A percentile compares a stretch with the other conserved stretches of the same genome.
These are phyloP conservation scores for Pygoscelis antarcticus DNA, from an alignment of 2,113 vertebrate genomes.

Conservation along the genomic window DNA sequence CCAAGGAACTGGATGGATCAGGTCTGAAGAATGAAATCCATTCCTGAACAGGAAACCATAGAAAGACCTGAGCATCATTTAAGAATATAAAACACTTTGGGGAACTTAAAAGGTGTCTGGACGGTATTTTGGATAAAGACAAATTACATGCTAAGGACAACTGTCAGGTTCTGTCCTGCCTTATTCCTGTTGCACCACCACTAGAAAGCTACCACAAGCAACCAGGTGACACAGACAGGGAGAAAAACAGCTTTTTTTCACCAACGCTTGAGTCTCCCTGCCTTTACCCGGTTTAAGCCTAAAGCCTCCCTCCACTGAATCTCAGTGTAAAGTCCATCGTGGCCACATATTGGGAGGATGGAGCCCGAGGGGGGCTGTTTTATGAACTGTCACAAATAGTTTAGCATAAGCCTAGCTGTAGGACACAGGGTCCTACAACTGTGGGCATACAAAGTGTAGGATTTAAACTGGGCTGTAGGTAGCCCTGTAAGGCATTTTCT, in stretches of 20 bases:
- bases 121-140: background rate
- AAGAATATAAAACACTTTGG: background rate
- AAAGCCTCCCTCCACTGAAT: background rate
- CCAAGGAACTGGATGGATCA: background rate
- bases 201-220: background rate
- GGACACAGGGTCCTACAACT: background rate
- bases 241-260: background rate
- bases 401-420: background rate
- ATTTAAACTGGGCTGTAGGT: background rate
- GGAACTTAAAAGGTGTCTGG: background rate
- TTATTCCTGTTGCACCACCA: background rate
- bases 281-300: background rate
- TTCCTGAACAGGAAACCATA: background rate
- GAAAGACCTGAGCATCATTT: background rate
- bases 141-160: background rate
- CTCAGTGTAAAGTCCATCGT: background rate
- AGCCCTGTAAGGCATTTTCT: background rate
- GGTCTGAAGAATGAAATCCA: background rate
- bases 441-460: background rate
- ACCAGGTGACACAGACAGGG: background rate
- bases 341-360: background rate
- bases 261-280: background rate
- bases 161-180: background rate
- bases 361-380: background rate
- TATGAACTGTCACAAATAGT: background rate